Evolutionary conservation across 2,113 vertebrate species (phyloP).

Genomic region (Colius striatus): DNA sequence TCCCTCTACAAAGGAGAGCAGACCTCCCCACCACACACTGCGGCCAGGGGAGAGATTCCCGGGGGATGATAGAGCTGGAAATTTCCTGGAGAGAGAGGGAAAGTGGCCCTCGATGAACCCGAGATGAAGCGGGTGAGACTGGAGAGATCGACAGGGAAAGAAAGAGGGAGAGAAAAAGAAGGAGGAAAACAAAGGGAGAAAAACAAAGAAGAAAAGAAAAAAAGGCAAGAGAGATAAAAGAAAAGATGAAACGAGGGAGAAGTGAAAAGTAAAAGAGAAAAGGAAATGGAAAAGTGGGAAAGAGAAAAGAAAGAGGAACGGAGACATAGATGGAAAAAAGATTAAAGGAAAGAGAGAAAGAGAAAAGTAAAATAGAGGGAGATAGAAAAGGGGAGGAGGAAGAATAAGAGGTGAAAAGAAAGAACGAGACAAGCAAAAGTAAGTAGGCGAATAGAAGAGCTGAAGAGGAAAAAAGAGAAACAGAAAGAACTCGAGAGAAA

Average conservation of each 20-base stretch:
- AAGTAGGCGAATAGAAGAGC: too few species aligned
- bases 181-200: too few species aligned
- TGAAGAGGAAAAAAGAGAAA: not conserved
- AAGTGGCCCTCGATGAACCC: not conserved
- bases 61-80: not conserved
- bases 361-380: not conserved
- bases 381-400: not conserved
- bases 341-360: too few species aligned
- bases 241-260: not conserved
- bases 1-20: not conserved
- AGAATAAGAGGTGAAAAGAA: rapidly evolving
- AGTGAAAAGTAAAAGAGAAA: too few species aligned
- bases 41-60: not conserved
- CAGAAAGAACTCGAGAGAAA: not conserved
- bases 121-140: not conserved
- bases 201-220: not conserved
- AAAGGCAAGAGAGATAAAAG: not conserved
- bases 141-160: not conserved
- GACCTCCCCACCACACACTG: not conserved
- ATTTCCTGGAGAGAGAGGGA: not conserved
- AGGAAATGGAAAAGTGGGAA: too few species aligned
- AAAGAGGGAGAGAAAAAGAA: not conserved
- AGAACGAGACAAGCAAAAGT: not conserved
- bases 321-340: rapidly evolving
- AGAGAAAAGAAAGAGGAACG: rapidly evolving